Conservation (phyloP, 2,888 invertebrate genomes). For the Ennomos fuscantarius region DNA sequence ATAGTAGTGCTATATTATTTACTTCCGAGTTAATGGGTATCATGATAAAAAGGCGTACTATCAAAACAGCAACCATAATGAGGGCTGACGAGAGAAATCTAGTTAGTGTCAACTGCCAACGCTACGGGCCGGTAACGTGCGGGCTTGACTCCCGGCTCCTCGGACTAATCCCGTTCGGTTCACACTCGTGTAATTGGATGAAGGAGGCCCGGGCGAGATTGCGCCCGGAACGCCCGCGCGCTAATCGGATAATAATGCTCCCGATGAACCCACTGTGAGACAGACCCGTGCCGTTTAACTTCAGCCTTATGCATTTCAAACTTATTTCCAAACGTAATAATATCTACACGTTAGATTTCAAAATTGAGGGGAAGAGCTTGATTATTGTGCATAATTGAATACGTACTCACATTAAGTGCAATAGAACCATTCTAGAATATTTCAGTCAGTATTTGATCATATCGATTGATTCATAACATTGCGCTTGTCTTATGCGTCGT, state of each 20-base stretch:
- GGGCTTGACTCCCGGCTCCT: slow-evolving; percentile 51
- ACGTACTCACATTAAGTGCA: no score
- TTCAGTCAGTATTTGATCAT: background rate
- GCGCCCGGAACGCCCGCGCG: slow-evolving; percentile 66
- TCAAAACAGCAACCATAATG: slow-evolving; percentile 34
- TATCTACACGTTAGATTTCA: slow-evolving; percentile 18
- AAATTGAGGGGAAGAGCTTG: slow-evolving; percentile 8
- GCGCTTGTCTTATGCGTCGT: no score
- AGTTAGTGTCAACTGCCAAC: slow-evolving; percentile 55
- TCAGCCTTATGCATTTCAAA: slow-evolving; percentile 35
- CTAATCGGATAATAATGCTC: slow-evolving; percentile 80
- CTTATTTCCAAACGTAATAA: slow-evolving; percentile 19
- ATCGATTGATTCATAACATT: no score
- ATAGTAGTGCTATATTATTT: no score
- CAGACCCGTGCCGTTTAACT: slow-evolving; percentile 46
- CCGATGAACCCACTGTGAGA: slow-evolving; percentile 52
- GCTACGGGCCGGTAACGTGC: slow-evolving; percentile 50
- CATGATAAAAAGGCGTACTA: slow-evolving; percentile 13
- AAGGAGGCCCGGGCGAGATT: slow-evolving; percentile 75
- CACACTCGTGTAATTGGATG: slow-evolving; percentile 82
- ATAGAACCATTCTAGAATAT: background rate
- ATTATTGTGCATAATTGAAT: background rate
- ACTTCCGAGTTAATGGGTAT: background rate
- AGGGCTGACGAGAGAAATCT: slow-evolving; percentile 43
- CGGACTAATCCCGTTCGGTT: slow-evolving; percentile 73